These are phyloP conservation scores for Chrysochloris asiatica DNA, from an alignment of 2,113 vertebrate genomes.

Conservation along the genomic window DNA sequence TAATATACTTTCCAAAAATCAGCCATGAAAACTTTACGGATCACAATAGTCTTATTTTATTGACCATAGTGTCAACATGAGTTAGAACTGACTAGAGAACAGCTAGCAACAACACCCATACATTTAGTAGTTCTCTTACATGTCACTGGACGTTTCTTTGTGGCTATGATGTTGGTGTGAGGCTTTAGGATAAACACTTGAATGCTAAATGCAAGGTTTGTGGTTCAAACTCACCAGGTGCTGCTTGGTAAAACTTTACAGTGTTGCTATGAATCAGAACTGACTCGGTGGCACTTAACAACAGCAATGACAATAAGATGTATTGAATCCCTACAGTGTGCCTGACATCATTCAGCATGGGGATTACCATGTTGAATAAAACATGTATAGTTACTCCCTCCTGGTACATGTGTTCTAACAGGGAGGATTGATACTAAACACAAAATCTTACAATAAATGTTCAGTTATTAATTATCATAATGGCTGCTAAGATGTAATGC, in stretches of 20 bases:
- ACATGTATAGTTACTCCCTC: no score
- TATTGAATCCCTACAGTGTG: background rate
- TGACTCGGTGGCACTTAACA: no score
- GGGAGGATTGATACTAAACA: background rate
- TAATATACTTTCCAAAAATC: background rate
- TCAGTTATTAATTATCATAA: background rate
- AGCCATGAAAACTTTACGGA: background rate
- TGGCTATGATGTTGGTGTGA: no score
- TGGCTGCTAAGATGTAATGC: background rate
- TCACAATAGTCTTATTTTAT: background rate
- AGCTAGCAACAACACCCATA: background rate
- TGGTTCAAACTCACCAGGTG: no score
- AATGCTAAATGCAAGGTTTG: no score
- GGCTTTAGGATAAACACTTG: no score
- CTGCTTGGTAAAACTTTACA: no score
- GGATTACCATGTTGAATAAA: background rate
- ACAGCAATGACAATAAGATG: background rate
- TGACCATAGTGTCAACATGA: background rate
- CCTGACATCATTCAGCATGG: background rate
- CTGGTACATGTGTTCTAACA: background rate
- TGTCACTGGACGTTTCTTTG: no score
- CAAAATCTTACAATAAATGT: background rate
- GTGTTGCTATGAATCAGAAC: no score
- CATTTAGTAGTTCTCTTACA: background rate
- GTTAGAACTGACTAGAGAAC: background rate